Percentiles rank a stretch among this genome's conserved stretches.
Evolutionary conservation across 2,797 vertebrate species (phyloP).

Genomic region (Falco rusticolus): DNA sequence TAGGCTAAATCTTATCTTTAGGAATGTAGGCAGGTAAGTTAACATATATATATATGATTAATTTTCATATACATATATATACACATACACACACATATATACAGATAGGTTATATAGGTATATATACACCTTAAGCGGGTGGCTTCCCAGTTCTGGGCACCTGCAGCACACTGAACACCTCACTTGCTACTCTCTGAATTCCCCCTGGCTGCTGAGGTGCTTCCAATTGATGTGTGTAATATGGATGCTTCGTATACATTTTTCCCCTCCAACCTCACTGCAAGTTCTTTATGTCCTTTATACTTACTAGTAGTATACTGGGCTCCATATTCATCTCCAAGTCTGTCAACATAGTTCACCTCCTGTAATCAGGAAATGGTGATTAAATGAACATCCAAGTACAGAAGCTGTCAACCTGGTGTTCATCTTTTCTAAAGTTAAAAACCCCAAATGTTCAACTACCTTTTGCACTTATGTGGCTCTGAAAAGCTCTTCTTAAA

Average conservation of each 20-base stretch:
- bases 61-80: neutral
- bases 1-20: conserved; percentile 20
- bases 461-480: neutral
- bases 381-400: conserved; percentile 70
- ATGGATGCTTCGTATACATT: conserved; percentile 17
- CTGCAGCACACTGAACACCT: conserved; percentile 9
- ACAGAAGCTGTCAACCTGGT: conserved; percentile 63
- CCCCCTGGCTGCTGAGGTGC: conserved; percentile 16
- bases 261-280: conserved; percentile 55
- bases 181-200: neutral
- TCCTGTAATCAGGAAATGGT: conserved; percentile 61
- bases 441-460: neutral
- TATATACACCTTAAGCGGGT: neutral
- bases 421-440: conserved; percentile 34
- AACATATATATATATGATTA: neutral
- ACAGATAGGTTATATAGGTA: neutral
- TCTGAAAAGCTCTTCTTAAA: neutral
- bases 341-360: conserved; percentile 62
- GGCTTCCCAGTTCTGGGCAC: neutral
- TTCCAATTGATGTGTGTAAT: conserved; percentile 58
- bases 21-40: neutral
- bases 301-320: conserved; percentile 19
- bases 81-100: neutral
- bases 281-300: conserved; percentile 48
- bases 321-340: conserved; percentile 51